These are phyloP conservation scores for Rana temporaria DNA, from an alignment of 2,113 vertebrate genomes.

Conservation along the genomic window DNA sequence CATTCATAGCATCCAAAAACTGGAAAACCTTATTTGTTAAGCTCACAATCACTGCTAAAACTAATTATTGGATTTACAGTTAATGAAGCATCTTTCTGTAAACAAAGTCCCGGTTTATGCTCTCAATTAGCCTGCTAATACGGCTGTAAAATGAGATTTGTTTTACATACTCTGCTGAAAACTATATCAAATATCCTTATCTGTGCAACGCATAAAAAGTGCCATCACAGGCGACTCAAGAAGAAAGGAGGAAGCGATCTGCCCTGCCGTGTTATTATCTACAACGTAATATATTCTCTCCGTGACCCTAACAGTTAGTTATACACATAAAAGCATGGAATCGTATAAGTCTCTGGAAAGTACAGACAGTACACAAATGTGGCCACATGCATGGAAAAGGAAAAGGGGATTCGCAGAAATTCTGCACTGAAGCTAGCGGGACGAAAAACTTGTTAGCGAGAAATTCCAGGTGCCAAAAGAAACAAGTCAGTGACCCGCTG, in stretches of 20 bases:
- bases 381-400: too few species aligned
- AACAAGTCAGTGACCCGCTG: too few species aligned
- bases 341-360: too few species aligned
- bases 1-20: not conserved
- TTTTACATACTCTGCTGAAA: not conserved
- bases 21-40: not conserved
- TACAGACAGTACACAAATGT: too few species aligned
- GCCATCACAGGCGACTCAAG: not conserved
- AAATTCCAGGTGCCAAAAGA: too few species aligned
- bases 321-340: too few species aligned
- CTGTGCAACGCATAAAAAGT: not conserved
- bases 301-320: not conserved
- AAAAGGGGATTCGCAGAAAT: too few species aligned
- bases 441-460: too few species aligned
- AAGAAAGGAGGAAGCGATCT: not conserved
- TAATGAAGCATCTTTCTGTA: not conserved
- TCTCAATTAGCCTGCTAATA: not conserved
- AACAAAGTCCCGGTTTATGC: conserved; percentile 30
- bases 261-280: too few species aligned
- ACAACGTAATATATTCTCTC: not conserved
- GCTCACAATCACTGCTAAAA: conserved; percentile 19
- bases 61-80: conserved; percentile 22
- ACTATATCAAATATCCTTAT: conserved; percentile 33
- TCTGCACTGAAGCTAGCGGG: too few species aligned
- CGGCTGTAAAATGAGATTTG: conserved; percentile 37